Evolutionary conservation across 2,797 vertebrate genomes (phyloP).

Genomic region (Rhabdophis nuchalis): DNA sequence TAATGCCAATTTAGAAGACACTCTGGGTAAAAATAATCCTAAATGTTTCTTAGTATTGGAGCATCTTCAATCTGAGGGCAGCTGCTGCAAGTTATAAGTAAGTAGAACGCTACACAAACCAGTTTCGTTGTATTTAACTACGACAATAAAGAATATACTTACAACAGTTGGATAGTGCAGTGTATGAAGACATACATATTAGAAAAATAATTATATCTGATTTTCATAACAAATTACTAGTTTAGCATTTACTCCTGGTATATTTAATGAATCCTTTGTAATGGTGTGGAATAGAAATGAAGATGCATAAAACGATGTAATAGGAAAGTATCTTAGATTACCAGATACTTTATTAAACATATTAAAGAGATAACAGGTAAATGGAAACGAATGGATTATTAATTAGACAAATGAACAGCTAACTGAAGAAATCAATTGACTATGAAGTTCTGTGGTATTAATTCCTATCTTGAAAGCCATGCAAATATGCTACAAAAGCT

Average conservation of each 20-base stretch:
- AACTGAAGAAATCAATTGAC: not conserved
- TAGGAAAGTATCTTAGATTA: not conserved
- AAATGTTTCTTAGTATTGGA: not conserved
- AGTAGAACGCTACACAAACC: not conserved
- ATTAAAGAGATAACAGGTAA: not conserved
- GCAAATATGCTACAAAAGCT: conserved; percentile 3
- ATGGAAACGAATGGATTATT: not conserved
- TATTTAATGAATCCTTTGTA: not conserved
- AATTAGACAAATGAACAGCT: not conserved
- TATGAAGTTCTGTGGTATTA: not conserved
- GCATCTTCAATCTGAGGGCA: not conserved
- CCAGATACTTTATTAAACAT: conserved; percentile 1
- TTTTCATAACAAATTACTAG: not conserved
- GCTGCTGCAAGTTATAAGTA: not conserved
- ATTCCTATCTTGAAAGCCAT: conserved; percentile 15
- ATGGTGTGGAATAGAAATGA: not conserved
- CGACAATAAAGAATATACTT: too few species aligned
- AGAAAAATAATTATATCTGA: not conserved
- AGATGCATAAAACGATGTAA: not conserved
- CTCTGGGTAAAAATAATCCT: not conserved
- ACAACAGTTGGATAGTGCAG: not conserved
- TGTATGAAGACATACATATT: not conserved
- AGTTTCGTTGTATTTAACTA: too few species aligned
- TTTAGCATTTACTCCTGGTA: not conserved
- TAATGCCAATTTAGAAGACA: not conserved